Conservation (phyloP, 2,888 invertebrate genomes). For the Drosophila nr. fundita region DNA sequence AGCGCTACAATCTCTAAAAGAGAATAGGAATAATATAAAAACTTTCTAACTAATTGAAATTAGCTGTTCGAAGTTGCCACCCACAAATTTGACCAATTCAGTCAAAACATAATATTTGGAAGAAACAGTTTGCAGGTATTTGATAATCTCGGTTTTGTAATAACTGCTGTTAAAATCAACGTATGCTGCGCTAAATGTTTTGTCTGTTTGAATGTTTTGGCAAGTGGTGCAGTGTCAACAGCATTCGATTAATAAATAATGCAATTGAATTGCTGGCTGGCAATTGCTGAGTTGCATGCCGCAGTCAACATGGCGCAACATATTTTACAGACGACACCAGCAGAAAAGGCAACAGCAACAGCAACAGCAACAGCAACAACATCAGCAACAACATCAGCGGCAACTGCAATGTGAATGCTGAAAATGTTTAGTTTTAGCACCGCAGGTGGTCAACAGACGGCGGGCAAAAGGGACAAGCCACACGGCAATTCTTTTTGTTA, state of each 20-base stretch:
- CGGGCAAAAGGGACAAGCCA: constrained; percentile 39
- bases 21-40: too few relatives aligned
- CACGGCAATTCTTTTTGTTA: constrained; percentile 39
- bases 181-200: constrained; percentile 12
- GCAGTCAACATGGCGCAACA: constrained; percentile 48
- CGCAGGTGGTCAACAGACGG: constrained; percentile 70
- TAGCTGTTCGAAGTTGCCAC: background rate
- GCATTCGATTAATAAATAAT: constrained; percentile 73
- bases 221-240: constrained; percentile 61
- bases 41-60: background rate
- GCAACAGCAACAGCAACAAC: constrained; percentile 10
- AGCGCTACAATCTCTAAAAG: too few relatives aligned
- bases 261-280: constrained; percentile 56
- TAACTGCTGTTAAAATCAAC: constrained; percentile 9
- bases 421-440: constrained; percentile 70
- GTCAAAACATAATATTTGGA: background rate
- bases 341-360: background rate
- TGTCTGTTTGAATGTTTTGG: constrained; percentile 18
- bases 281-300: constrained; percentile 47
- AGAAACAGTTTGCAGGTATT: background rate
- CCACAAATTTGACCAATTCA: background rate
- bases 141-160: constrained; percentile 5
- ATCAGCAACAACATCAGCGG: constrained; percentile 3
- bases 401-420: constrained; percentile 34
- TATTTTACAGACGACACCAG: constrained; percentile 51